Conservation (phyloP, 2,797 vertebrate species). For the Centropyge bicolor region DNA sequence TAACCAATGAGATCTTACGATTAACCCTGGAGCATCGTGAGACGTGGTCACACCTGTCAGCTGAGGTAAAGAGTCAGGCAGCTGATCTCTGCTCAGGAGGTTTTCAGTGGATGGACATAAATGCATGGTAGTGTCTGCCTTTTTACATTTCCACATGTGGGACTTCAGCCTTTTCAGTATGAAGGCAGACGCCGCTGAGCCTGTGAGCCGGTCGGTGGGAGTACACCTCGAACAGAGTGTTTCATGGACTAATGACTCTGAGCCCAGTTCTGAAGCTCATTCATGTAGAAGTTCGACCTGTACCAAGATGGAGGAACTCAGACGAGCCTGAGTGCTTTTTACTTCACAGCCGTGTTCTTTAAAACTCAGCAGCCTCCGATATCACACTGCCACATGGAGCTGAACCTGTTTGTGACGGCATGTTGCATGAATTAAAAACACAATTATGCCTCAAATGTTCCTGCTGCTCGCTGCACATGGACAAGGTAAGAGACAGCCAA, state of each 20-base stretch:
- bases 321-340: slow-evolving; percentile 22
- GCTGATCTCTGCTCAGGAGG: background rate
- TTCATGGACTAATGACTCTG: slow-evolving; percentile 38
- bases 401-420: background rate
- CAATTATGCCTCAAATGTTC: slow-evolving; percentile 26
- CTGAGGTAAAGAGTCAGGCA: background rate
- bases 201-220: slow-evolving; percentile 30
- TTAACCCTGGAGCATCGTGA: background rate
- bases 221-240: slow-evolving; percentile 31
- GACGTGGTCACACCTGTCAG: background rate
- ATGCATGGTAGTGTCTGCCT: background rate
- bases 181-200: slow-evolving; percentile 15
- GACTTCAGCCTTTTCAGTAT: slow-evolving; percentile 42
- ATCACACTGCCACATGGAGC: background rate
- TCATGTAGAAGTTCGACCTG: slow-evolving; percentile 62
- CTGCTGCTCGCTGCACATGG: slow-evolving; percentile 21
- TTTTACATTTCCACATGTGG: slow-evolving; percentile 29
- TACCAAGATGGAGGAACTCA: slow-evolving; percentile 28
- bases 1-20: background rate
- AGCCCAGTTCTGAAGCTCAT: slow-evolving; percentile 47
- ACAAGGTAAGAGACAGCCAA: background rate
- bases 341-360: slow-evolving; percentile 21
- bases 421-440: slow-evolving; percentile 12
- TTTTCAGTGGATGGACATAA: background rate
- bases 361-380: slow-evolving; percentile 9